Conservation (phyloP, 1,140 invertebrate genomes). For the Brachionus asplanchnoidis region DNA sequence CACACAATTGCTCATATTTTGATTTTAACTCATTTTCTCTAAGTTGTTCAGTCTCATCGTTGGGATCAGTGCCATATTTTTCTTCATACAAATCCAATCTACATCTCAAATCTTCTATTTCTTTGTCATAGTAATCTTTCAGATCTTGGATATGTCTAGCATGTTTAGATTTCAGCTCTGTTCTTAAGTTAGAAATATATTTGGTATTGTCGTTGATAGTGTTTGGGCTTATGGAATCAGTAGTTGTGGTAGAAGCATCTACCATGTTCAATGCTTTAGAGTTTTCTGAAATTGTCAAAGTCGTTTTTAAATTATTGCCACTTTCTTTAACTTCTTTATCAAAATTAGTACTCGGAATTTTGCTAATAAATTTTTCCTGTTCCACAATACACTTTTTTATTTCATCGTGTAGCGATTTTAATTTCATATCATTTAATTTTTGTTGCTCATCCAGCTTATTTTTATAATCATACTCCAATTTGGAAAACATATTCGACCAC, state of each 20-base stretch:
- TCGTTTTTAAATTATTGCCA: background rate
- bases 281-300: background rate
- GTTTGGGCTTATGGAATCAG: background rate
- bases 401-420: constrained; percentile 35
- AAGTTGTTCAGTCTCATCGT: background rate
- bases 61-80: background rate
- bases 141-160: constrained; percentile 21
- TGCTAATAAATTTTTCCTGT: constrained; percentile 1
- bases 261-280: background rate
- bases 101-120: constrained; percentile 3
- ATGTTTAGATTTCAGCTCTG: constrained; percentile 26
- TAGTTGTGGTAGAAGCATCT: background rate
- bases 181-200: constrained; percentile 25
- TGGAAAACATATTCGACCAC: constrained; percentile 30
- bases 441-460: constrained; percentile 20
- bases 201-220: constrained; percentile 15
- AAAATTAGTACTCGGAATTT: background rate
- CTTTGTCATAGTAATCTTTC: constrained; percentile 35
- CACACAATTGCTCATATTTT: constrained; percentile 12
- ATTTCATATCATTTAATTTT: constrained; percentile 29
- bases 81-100: background rate
- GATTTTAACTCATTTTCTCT: background rate
- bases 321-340: background rate
- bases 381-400: constrained; percentile 27
- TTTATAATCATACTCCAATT: constrained; percentile 34